phyloP scores from a whole-genome alignment of 2,888 invertebrate species.

The Lithophane socia region DNA sequence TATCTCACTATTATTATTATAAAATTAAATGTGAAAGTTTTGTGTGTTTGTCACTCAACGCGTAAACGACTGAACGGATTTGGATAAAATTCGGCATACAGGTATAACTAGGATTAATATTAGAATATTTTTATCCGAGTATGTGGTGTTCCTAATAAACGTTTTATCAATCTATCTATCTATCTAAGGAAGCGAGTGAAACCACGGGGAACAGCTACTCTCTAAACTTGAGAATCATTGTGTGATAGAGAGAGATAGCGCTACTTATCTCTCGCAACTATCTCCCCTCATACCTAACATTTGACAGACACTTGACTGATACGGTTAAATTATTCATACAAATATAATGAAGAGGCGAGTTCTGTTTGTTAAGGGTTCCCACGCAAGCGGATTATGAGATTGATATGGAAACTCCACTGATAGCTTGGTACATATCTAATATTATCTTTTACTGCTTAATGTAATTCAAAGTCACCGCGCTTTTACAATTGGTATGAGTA shows the following conservation, averaged over 20 bases:
- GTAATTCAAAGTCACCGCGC: not conserved
- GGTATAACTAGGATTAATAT: too few relatives aligned
- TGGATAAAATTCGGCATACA: not conserved
- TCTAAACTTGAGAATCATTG: conserved; percentile 9
- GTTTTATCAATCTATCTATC: too few relatives aligned
- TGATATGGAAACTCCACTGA: conserved; percentile 47
- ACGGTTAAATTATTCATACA: conserved; percentile 62
- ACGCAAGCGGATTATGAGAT: conserved; percentile 53
- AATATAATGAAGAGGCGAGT: conserved; percentile 47
- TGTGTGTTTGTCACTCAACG: not conserved
- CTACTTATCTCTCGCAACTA: conserved; percentile 49
- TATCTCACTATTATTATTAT: not conserved
- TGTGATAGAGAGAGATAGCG: conserved; percentile 43
- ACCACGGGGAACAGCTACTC: not conserved
- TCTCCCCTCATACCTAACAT: conserved; percentile 52
- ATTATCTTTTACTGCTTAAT: conserved; percentile 31
- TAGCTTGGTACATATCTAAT: conserved; percentile 23
- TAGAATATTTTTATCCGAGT: not conserved
- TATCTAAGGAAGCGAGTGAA: not conserved
- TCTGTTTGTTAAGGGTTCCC: conserved; percentile 53
- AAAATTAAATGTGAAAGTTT: not conserved
- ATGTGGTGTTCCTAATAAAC: not conserved
- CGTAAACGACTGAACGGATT: not conserved
- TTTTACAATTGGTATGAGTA: conserved; percentile 6
- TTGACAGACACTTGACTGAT: conserved; percentile 63